Evolutionary conservation across 2,797 vertebrate species (phyloP), one percentile per base, ranked within the genome.

Genomic region (Labroides dimidiatus): DNA sequence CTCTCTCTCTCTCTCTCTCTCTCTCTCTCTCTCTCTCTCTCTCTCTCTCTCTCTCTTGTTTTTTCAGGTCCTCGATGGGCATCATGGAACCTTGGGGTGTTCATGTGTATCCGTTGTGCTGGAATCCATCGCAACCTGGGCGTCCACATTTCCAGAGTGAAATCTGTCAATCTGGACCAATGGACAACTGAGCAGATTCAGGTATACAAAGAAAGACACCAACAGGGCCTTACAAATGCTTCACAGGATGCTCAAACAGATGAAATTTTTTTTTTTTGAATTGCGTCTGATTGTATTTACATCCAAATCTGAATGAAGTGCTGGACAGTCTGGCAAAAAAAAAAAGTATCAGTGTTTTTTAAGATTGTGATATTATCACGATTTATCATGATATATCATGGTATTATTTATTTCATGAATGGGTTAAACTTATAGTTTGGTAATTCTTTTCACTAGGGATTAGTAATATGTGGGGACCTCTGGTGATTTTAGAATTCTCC

Each of bases 71-170:
- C 98, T 71, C 94, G 98, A 86, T 99, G 98, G 98, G 97, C 98
- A n/a, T 98, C 98, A 70, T 99, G 97, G 98, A 99, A 99, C 87
- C 96, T 98, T 0, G 98, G 98, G 45, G 96, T 99, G 72, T 99
- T 99, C 93, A 97, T 99, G 93, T 99, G 97, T 75, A 99, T 99
- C 92, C 95, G 97, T 90, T 99, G 98, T 87, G 97, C 98, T 67
- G 98, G 97, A 79, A 98, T 99, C 92, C 98, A 99, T 92, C 94
- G 97, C 78, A 99, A 99, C 93, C 94, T 99, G 81, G 98, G 97
- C 0, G 98, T 99, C 84, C 97, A 99, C 93, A 99, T 99, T 95
- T 99, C 98, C 87, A 96, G 98, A 62, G 97, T 99, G 54, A 99
- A 99, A 64, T 99, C 97, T 62, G 98, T 99, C 89, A 99, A 99